Conservation (phyloP, 2,888 invertebrate genomes). For the Napeogenes inachia region DNA sequence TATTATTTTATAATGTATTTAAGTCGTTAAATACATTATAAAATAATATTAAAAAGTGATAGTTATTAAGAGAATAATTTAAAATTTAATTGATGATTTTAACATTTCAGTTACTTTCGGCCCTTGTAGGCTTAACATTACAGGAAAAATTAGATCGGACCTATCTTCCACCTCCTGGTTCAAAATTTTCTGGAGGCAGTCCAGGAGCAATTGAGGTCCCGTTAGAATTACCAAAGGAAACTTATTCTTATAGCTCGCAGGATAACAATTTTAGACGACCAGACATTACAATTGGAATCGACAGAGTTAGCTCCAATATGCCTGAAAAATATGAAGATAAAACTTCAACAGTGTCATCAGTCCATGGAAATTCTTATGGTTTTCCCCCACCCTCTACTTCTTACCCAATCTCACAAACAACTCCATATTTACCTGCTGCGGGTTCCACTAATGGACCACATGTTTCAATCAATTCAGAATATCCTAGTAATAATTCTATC, state of each 20-base stretch:
- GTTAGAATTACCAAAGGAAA: conserved; percentile 44
- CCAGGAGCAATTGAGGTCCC: conserved; percentile 47
- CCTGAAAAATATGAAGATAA: conserved; percentile 16
- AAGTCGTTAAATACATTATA: too few relatives aligned
- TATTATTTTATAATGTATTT: too few relatives aligned
- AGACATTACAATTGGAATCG: conserved; percentile 33
- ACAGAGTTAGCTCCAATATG: conserved; percentile 29
- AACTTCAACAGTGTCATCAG: conserved; percentile 27
- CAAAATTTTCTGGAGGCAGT: conserved; percentile 52
- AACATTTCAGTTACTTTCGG: conserved; percentile 50
- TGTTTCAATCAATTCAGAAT: too few relatives aligned
- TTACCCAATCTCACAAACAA: background rate
- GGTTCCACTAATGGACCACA: background rate
- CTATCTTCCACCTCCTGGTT: conserved; percentile 61
- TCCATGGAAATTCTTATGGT: conserved; percentile 25
- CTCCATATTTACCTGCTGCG: background rate
- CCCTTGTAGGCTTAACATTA: conserved; percentile 39
- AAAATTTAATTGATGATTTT: conserved; percentile 10
- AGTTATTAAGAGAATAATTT: conserved; percentile 6
- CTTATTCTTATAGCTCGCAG: conserved; percentile 25
- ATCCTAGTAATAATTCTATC: too few relatives aligned
- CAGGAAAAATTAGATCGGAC: conserved; percentile 55
- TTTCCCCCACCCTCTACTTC: background rate
- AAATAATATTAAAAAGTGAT: too few relatives aligned
- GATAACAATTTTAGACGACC: background rate